Percentiles rank a stretch among this genome's conserved stretches.
These are phyloP conservation scores for Mimachlamys varia DNA, from an alignment of 2,888 invertebrate genomes.

Conservation along the genomic window DNA sequence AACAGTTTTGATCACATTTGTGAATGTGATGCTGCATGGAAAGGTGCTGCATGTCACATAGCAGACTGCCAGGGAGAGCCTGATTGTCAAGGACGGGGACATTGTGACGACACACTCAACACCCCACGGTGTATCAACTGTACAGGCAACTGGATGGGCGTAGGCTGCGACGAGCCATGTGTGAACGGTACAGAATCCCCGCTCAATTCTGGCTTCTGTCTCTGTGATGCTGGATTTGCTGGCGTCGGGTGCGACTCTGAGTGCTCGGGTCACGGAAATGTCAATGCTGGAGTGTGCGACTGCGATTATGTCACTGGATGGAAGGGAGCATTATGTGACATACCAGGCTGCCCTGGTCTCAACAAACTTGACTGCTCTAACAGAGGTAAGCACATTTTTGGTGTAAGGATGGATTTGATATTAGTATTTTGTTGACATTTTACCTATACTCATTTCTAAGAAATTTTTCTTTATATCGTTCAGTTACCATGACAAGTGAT, in stretches of 20 bases:
- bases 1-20: constrained; percentile 65
- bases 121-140: constrained; percentile 69
- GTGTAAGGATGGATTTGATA: not conserved
- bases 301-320: constrained; percentile 70
- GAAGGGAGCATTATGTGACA: constrained; percentile 70
- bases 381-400: constrained; percentile 60
- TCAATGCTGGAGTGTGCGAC: constrained; percentile 61
- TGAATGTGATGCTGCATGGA: constrained; percentile 68
- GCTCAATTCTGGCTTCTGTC: constrained; percentile 64
- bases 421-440: no score
- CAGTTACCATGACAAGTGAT: no score
- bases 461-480: no score
- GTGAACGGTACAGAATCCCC: constrained; percentile 62
- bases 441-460: no score
- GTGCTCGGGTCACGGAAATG: constrained; percentile 69
- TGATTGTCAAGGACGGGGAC: constrained; percentile 65
- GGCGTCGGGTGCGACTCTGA: constrained; percentile 72
- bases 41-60: constrained; percentile 63
- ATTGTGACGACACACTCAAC: constrained; percentile 60
- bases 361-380: constrained; percentile 69
- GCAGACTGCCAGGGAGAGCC: constrained; percentile 71
- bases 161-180: constrained; percentile 67
- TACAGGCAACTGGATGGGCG: constrained; percentile 66
- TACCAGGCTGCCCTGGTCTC: constrained; percentile 73
- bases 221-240: constrained; percentile 70